phyloP scores from a whole-genome alignment of 2,888 invertebrate genomes.

The Galeruca laticollis region DNA sequence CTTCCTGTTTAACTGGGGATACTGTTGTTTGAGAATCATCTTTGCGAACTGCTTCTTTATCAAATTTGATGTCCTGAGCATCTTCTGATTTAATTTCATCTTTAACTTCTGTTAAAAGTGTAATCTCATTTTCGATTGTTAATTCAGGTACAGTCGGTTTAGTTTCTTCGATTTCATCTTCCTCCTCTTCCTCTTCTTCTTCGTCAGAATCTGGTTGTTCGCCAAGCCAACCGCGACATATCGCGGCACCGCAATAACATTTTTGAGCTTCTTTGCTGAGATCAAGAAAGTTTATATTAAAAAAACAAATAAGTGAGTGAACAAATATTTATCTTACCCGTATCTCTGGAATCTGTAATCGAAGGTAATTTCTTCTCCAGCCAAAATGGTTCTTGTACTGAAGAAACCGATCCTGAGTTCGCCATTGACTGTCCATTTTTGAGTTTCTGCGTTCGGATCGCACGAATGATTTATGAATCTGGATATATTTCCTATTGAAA shows the following conservation, averaged over 20 bases:
- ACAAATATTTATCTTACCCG: slow-evolving; percentile 73
- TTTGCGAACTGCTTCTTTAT: slow-evolving; percentile 38
- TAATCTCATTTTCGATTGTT: slow-evolving; percentile 22
- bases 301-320: slow-evolving; percentile 17
- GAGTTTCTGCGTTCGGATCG: slow-evolving; percentile 98
- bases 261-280: slow-evolving; percentile 94
- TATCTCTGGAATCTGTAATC: slow-evolving; percentile 98
- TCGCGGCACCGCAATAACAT: slow-evolving; percentile 91
- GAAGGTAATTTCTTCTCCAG: slow-evolving; percentile 97
- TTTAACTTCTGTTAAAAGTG: slow-evolving; percentile 24
- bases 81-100: slow-evolving; percentile 44
- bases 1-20: slow-evolving; percentile 42
- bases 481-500: slow-evolving; percentile 84
- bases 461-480: slow-evolving; percentile 99
- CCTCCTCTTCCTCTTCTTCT: slow-evolving; percentile 66
- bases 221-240: slow-evolving; percentile 96
- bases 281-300: slow-evolving; percentile 24
- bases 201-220: slow-evolving; percentile 80
- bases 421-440: slow-evolving; percentile 96
- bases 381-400: slow-evolving; percentile 82
- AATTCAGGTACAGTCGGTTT: slow-evolving; percentile 4
- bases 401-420: slow-evolving; percentile 97
- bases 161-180: slow-evolving; percentile 55
- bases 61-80: slow-evolving; percentile 21
- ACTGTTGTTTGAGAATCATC: slow-evolving; percentile 39